Percentiles rank a stretch among this genome's conserved stretches.
Conservation (phyloP, 2,113 vertebrate genomes). For the Nibea albiflora region DNA sequence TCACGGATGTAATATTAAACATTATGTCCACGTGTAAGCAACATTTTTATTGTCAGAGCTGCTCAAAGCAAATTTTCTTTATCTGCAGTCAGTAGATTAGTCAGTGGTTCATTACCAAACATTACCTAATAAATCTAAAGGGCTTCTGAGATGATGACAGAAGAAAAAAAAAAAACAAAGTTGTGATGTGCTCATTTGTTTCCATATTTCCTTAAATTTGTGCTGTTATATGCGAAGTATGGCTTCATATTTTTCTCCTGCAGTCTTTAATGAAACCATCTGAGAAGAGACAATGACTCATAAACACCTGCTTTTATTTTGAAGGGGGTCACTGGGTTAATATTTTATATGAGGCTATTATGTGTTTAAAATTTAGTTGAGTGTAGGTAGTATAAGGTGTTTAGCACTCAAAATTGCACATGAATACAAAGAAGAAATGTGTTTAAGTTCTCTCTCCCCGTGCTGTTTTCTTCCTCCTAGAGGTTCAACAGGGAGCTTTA, state of each 20-base stretch:
- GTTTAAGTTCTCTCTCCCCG: background rate
- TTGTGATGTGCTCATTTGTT: background rate
- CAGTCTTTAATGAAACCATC: background rate
- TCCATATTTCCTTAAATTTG: background rate
- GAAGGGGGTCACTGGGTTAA: background rate
- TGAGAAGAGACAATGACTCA: background rate
- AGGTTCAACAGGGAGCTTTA: background rate
- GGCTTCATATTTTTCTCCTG: background rate
- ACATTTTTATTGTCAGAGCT: background rate
- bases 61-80: background rate
- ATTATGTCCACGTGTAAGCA: background rate
- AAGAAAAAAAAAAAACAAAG: background rate
- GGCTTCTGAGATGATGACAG: background rate
- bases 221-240: background rate
- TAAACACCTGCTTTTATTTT: too few relatives aligned
- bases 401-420: background rate
- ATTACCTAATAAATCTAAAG: background rate
- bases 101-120: background rate
- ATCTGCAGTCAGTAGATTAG: background rate
- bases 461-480: background rate
- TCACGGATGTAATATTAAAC: background rate
- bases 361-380: background rate
- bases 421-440: background rate
- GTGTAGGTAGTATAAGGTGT: background rate
- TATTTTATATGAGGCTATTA: background rate